These are phyloP conservation scores for Sebastolobus alascanus DNA, from an alignment of 2,797 vertebrate species.

Conservation along the genomic window DNA sequence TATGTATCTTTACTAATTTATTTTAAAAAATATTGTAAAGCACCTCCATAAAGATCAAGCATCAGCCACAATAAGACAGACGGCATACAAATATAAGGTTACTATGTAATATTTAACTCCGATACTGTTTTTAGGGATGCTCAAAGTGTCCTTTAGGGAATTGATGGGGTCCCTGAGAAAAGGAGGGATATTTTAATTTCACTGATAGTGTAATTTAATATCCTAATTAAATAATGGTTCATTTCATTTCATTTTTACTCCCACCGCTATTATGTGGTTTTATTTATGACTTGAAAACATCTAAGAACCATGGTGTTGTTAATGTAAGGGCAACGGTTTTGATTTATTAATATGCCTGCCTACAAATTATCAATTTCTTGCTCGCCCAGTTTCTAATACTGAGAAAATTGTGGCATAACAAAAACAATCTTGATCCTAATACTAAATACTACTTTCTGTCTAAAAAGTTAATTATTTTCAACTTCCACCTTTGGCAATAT, in stretches of 20 bases:
- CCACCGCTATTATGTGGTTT: not conserved
- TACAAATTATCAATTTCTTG: not conserved
- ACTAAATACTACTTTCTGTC: too few relatives aligned
- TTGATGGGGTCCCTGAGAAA: not conserved
- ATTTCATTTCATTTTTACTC: not conserved
- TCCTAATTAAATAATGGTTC: not conserved
- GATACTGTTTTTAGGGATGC: not conserved
- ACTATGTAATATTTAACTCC: not conserved
- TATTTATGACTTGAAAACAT: not conserved
- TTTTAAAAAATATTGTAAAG: not conserved
- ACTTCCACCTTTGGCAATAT: too few relatives aligned
- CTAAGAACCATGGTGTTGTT: not conserved
- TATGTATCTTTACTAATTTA: not conserved
- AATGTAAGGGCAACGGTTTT: not conserved
- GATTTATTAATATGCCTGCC: not conserved
- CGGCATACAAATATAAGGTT: not conserved
- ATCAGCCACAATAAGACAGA: not conserved
- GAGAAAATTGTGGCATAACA: not conserved
- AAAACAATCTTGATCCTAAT: not conserved
- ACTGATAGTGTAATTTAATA: not conserved
- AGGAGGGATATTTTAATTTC: not conserved
- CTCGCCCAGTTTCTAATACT: not conserved
- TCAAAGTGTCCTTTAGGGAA: not conserved
- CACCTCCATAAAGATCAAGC: not conserved
- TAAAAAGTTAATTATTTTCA: too few relatives aligned